phyloP scores from a whole-genome alignment of 2,113 vertebrate species.

The Anguilla japonica region DNA sequence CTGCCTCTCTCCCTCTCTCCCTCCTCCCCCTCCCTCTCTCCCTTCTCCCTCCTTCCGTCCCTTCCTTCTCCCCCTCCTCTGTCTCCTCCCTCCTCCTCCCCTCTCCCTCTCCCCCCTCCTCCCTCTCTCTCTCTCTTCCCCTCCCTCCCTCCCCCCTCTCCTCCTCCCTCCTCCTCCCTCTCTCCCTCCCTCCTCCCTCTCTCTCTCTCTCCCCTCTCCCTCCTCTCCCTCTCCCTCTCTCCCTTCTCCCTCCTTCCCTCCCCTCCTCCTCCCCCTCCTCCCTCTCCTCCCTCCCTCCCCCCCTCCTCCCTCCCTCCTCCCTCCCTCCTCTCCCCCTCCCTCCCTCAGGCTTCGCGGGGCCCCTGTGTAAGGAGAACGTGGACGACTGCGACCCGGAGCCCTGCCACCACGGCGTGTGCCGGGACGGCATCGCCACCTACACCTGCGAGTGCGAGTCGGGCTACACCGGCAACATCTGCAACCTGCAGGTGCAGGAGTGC shows the following conservation, averaged over 20 bases:
- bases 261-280: background rate
- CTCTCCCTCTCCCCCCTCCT: too few species aligned
- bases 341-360: constrained; percentile 81
- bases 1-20: background rate
- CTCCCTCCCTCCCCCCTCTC: too few species aligned
- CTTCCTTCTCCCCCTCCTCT: background rate
- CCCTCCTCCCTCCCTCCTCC: too few species aligned
- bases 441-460: constrained; percentile 82
- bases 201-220: background rate
- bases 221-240: background rate
- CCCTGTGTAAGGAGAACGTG: constrained; percentile 82
- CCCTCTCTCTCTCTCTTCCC: too few species aligned
- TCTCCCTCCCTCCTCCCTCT: background rate
- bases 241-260: background rate
- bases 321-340: background rate
- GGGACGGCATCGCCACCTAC: constrained; percentile 87
- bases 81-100: background rate
- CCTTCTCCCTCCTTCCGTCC: too few species aligned
- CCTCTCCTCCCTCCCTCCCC: background rate
- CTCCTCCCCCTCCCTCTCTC: background rate
- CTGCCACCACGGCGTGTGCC: constrained; percentile 86
- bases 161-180: too few species aligned
- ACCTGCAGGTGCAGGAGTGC: constrained; percentile 85
- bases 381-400: constrained; percentile 87
- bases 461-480: constrained; percentile 89